Conservation (phyloP, 2,888 invertebrate genomes). For the Sisyra terminalis region DNA sequence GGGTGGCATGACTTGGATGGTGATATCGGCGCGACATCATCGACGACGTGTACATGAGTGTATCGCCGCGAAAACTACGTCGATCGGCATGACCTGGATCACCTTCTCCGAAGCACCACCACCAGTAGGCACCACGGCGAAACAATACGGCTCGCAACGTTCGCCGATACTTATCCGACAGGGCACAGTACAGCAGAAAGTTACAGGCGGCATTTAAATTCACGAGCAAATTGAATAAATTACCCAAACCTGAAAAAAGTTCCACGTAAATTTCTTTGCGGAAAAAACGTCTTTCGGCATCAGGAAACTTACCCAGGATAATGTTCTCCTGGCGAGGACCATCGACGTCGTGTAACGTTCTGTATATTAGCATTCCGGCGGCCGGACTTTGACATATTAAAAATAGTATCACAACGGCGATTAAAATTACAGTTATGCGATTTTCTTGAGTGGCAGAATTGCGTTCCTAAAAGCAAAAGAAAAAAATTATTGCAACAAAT, state of each 20-base stretch:
- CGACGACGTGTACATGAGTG: constrained; percentile 13
- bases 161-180: constrained; percentile 55
- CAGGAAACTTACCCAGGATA: constrained; percentile 18
- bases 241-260: constrained; percentile 36
- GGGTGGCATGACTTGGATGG: neutral
- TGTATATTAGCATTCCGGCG: constrained; percentile 39
- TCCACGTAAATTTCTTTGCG: constrained; percentile 10
- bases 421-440: constrained; percentile 58
- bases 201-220: constrained; percentile 59
- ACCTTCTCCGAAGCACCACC: constrained; percentile 10
- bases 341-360: constrained; percentile 18
- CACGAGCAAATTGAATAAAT: constrained; percentile 53
- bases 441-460: constrained; percentile 42
- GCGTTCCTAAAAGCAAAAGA: constrained; percentile 22
- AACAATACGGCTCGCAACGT: constrained; percentile 28
- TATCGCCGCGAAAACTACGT: constrained; percentile 16
- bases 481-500: too few relatives aligned
- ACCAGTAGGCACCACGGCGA: constrained; percentile 12
- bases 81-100: too few relatives aligned
- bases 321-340: constrained; percentile 18
- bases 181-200: constrained; percentile 60
- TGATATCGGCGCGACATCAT: constrained; percentile 1
- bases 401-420: constrained; percentile 59
- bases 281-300: neutral
- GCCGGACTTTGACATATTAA: constrained; percentile 57